Percentiles rank a stretch among this genome's conserved stretches.
These are phyloP conservation scores for Hoplodrina blanda DNA, from an alignment of 2,888 invertebrate species.

Conservation along the genomic window DNA sequence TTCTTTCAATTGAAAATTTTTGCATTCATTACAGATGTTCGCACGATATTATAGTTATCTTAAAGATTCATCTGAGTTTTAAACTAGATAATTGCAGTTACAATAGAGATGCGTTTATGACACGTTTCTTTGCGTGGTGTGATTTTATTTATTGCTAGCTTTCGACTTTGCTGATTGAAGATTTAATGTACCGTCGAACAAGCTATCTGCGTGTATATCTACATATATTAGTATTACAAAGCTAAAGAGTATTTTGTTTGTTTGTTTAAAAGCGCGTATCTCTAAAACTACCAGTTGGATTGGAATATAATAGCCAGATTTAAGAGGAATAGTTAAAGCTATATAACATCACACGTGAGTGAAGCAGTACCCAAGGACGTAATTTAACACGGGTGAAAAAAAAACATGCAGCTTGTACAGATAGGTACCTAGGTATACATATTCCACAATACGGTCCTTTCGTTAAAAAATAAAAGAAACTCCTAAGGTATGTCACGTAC, in stretches of 20 bases:
- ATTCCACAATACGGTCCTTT: background rate
- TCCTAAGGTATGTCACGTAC: background rate
- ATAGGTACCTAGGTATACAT: background rate
- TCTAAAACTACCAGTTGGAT: no score
- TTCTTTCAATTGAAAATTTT: conserved; percentile 71
- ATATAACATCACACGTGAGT: no score
- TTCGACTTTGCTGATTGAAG: conserved; percentile 42
- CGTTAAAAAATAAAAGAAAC: background rate
- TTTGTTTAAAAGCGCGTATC: no score
- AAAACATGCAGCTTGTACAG: no score
- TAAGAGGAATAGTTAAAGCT: no score
- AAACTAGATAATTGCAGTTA: conserved; percentile 57
- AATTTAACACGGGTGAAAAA: no score
- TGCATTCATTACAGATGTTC: conserved; percentile 66
- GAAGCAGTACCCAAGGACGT: no score
- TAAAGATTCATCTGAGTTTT: conserved; percentile 68
- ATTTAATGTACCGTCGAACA: background rate
- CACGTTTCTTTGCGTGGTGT: conserved; percentile 45
- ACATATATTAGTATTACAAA: no score
- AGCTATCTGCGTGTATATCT: no score
- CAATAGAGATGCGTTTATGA: conserved; percentile 52
- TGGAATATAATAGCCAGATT: no score
- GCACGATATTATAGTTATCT: conserved; percentile 66
- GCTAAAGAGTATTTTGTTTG: no score
- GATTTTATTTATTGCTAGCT: conserved; percentile 50